These are phyloP conservation scores for Lamprologus sp. DNA, from an alignment of 2,113 vertebrate species.

Conservation along the genomic window DNA sequence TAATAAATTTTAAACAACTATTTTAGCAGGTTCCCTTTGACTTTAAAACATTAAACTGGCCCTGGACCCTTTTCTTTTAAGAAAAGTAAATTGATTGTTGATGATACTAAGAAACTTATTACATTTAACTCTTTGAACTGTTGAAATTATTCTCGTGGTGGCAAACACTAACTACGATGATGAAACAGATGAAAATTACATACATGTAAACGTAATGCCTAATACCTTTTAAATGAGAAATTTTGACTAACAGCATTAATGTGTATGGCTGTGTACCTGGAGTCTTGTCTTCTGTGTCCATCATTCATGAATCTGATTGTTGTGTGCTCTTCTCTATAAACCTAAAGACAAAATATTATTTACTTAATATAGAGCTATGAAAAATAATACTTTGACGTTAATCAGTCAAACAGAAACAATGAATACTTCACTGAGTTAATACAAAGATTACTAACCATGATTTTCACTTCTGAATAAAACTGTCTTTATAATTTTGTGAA, in stretches of 20 bases:
- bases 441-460: too few relatives aligned
- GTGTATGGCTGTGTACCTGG: background rate
- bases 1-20: background rate
- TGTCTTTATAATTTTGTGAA: too few relatives aligned
- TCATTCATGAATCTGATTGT: background rate
- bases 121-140: background rate
- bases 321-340: background rate
- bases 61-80: rapidly evolving
- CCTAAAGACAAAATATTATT: background rate
- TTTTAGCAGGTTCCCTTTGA: background rate
- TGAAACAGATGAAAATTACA: background rate
- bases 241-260: background rate
- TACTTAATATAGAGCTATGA: background rate
- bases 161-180: background rate
- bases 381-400: background rate
- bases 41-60: background rate
- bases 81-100: background rate
- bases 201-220: background rate
- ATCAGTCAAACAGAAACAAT: background rate
- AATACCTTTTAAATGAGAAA: background rate
- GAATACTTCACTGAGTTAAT: background rate
- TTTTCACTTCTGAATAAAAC: too few relatives aligned
- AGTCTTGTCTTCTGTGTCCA: background rate
- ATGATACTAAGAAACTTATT: background rate
- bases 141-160: rapidly evolving